Conservation (phyloP, 2,113 vertebrate genomes). For the Ceratotherium simum region DNA sequence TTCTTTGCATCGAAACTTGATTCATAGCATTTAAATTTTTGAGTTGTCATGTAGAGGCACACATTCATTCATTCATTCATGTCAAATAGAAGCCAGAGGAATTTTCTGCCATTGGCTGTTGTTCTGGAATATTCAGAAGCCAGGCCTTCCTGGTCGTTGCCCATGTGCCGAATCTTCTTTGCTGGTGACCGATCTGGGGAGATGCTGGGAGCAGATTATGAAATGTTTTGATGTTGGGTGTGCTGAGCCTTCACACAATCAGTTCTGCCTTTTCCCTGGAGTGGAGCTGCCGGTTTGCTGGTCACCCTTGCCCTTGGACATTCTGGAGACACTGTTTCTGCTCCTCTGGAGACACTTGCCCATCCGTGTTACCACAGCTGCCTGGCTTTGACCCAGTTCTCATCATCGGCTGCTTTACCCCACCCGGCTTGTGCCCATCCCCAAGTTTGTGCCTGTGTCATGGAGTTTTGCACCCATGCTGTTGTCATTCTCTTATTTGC, state of each 20-base stretch:
- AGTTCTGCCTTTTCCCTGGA: neutral
- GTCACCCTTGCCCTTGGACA: neutral
- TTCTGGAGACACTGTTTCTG: neutral
- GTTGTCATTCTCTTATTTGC: neutral
- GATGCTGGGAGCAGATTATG: neutral
- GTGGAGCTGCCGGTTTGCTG: neutral
- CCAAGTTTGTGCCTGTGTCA: neutral
- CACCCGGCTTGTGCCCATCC: neutral
- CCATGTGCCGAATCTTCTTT: neutral
- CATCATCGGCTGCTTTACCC: neutral
- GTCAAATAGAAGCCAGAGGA: neutral
- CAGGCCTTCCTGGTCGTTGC: neutral
- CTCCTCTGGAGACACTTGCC: neutral
- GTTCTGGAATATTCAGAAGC: neutral
- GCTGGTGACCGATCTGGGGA: neutral
- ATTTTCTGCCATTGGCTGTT: neutral
- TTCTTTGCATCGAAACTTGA: neutral
- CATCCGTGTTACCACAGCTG: neutral
- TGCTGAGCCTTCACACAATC: accelerated
- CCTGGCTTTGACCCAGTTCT: neutral
- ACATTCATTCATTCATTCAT: neutral
- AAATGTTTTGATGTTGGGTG: neutral
- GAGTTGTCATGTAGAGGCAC: neutral
- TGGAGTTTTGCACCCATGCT: neutral
- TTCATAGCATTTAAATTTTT: neutral